Evolutionary conservation across 2,797 vertebrate genomes (phyloP), one percentile per base, ranked within the genome.

Genomic region (Betta splendens): DNA sequence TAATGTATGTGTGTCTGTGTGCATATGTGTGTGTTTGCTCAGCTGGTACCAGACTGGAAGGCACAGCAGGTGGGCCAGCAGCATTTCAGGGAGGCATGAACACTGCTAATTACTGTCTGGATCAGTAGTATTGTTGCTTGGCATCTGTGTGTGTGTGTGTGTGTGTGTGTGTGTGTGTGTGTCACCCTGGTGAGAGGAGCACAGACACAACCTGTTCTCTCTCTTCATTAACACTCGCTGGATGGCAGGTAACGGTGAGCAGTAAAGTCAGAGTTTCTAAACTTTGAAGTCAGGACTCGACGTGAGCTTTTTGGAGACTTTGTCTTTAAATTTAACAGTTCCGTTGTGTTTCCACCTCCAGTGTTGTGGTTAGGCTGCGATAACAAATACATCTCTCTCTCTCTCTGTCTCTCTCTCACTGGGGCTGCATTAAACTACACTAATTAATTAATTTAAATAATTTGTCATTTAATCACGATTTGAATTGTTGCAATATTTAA

Each of bases 71-170:
- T 74, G 77, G 78, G 71, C 75, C 53, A 60, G 63, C 61, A 71
- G 62, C 40, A 75, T 80, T 78, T 84, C 72, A 78, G 72, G 63
- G 57, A 81, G 54, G 50, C 72, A 75, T 75, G 78, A 75, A 74
- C 76, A 85, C 54, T 55, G 54, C 76, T 82, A 85, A 85, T 87
- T 86, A 77, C 62, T 82, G 77, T 76, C 75, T 82, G 74, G 70
- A 76, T 74, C 70, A 77, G 68, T 75, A 18, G 75, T 51, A 51
- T 61, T 81, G 63, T 64, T 52, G 51, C 64, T 76, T 75, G 69
- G 63, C 72, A 67, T 75, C 44, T 72, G 46, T 75, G 23, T 48
- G 39, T 35, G 36, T 52, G 43, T 29, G 52, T 42, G 54, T 26
- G 21, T 23, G 22, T 22, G 38, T 31, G 12, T 56, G 25, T 39